A percentile compares a stretch with the other conserved stretches of the same genome.
These are phyloP conservation scores for Chloroclystis v-ata DNA, from an alignment of 2,888 invertebrate genomes.

Conservation along the genomic window DNA sequence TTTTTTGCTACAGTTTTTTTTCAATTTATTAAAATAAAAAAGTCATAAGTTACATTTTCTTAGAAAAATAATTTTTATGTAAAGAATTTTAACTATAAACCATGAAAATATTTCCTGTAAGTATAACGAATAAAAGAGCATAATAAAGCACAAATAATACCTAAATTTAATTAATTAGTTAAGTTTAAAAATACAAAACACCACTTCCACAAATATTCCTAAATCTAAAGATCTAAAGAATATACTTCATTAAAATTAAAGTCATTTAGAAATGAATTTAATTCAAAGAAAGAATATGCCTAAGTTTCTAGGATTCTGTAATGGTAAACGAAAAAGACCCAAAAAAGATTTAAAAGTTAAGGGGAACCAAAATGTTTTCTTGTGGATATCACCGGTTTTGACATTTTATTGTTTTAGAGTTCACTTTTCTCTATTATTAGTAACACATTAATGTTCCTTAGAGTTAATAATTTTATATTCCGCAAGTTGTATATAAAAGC, in stretches of 20 bases:
- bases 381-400: neutral
- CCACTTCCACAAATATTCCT: too few relatives aligned
- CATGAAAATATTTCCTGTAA: conserved; percentile 9
- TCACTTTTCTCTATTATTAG: conserved; percentile 6
- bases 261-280: too few relatives aligned
- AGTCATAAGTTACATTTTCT: neutral
- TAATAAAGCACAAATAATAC: too few relatives aligned
- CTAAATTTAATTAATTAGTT: neutral
- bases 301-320: too few relatives aligned
- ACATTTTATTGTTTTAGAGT: neutral
- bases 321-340: too few relatives aligned
- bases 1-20: neutral
- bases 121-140: conserved; percentile 9
- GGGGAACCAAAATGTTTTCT: neutral
- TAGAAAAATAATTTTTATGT: neutral
- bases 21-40: neutral
- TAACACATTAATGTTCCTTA: conserved; percentile 16
- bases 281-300: too few relatives aligned
- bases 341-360: too few relatives aligned
- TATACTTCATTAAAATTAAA: too few relatives aligned
- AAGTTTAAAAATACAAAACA: neutral
- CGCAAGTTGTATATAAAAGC: conserved; percentile 25
- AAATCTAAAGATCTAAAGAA: too few relatives aligned
- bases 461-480: conserved; percentile 24
- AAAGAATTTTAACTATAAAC: neutral